A percentile compares a stretch with the other conserved stretches of the same genome.
Evolutionary conservation across 2,888 invertebrate species (phyloP).

Genomic region (Teinopalpus imperialis): DNA sequence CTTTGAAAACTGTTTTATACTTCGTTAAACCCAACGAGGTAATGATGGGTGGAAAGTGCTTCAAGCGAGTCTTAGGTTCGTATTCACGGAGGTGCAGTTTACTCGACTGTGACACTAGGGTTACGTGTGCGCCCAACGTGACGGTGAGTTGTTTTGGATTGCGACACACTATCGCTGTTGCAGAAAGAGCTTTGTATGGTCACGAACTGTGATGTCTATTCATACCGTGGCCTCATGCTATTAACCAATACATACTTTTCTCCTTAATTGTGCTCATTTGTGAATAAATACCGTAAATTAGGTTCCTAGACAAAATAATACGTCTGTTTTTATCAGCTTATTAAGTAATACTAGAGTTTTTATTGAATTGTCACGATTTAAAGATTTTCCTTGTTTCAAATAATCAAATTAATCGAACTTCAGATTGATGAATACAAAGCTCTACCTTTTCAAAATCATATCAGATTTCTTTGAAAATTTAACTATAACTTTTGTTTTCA

Average conservation of each 20-base stretch:
- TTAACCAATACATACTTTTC: slow-evolving; percentile 2
- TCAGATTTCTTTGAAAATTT: too few relatives aligned
- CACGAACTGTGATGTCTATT: slow-evolving; percentile 18
- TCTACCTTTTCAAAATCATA: too few relatives aligned
- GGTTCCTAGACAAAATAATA: too few relatives aligned
- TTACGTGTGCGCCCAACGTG: slow-evolving; percentile 56
- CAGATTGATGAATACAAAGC: too few relatives aligned
- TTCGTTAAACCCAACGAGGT: not conserved
- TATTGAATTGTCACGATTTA: too few relatives aligned
- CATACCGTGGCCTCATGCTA: slow-evolving; percentile 1
- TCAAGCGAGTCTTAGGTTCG: not conserved
- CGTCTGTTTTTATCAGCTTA: too few relatives aligned
- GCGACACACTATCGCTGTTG: slow-evolving; percentile 34
- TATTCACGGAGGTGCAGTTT: slow-evolving; percentile 24
- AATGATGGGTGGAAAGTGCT: slow-evolving; percentile 1
- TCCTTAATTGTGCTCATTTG: too few relatives aligned
- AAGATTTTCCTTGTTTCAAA: too few relatives aligned
- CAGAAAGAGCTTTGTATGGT: slow-evolving; percentile 37
- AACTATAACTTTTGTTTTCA: too few relatives aligned
- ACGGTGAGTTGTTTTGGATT: slow-evolving; percentile 55
- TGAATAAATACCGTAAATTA: too few relatives aligned
- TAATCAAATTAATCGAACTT: too few relatives aligned
- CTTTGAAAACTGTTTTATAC: not conserved
- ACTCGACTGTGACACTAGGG: slow-evolving; percentile 57
- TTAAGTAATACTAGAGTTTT: too few relatives aligned